Evolutionary conservation across 2,113 vertebrate genomes (phyloP).

Genomic region (Cervus canadensis): DNA sequence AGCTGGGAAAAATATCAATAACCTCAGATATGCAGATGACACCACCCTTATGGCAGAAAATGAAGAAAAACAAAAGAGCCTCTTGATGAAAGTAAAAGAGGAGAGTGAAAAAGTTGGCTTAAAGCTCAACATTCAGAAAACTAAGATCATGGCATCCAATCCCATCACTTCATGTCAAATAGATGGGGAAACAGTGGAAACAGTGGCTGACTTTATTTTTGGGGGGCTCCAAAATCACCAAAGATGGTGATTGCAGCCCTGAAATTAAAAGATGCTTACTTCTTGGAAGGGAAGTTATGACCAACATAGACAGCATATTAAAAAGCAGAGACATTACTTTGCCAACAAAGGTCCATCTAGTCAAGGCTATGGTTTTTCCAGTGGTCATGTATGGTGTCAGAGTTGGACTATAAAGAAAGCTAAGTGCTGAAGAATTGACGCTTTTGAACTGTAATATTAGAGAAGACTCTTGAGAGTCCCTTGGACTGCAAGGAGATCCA

Average conservation of each 20-base stretch:
- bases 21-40: neutral
- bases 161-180: neutral
- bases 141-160: neutral
- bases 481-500: neutral
- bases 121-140: neutral
- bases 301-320: neutral
- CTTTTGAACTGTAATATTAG: neutral
- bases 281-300: neutral
- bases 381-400: neutral
- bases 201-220: neutral
- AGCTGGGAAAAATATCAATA: neutral
- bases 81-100: neutral
- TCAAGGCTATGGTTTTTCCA: neutral
- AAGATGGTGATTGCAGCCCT: neutral
- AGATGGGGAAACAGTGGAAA: neutral
- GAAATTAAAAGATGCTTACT: neutral
- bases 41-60: neutral
- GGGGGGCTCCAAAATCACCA: neutral
- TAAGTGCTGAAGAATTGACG: neutral
- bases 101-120: neutral
- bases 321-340: neutral
- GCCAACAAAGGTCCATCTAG: neutral
- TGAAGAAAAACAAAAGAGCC: neutral
- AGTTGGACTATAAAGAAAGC: neutral
- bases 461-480: neutral